Conservation (phyloP, 1,140 invertebrate genomes). For the Caenorhabditis brenneri region DNA sequence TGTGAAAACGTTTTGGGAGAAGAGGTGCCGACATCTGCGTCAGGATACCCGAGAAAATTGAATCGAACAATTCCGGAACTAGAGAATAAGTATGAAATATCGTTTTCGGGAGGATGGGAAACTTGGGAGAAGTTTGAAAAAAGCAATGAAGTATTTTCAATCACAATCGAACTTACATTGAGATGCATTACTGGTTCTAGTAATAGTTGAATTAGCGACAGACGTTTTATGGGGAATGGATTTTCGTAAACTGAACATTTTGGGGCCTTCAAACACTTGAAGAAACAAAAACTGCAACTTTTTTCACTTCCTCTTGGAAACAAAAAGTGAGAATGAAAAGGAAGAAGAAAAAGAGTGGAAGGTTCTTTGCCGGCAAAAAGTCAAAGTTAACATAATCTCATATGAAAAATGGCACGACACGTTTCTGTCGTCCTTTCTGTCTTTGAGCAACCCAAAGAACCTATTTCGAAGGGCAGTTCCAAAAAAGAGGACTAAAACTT, state of each 20-base stretch:
- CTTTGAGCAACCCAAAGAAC: conserved; percentile 17
- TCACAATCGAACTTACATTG: background rate
- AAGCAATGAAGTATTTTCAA: background rate
- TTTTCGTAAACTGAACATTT: background rate
- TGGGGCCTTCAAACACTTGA: too few relatives aligned
- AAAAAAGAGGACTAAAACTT: background rate
- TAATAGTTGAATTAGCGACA: conserved; percentile 18
- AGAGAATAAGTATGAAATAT: background rate
- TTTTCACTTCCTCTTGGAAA: background rate
- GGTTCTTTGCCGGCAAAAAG: conserved; percentile 30
- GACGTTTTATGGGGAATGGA: conserved; percentile 16
- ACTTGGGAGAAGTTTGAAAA: background rate
- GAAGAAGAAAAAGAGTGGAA: background rate
- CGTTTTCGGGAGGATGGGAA: background rate
- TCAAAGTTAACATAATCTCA: conserved; percentile 41
- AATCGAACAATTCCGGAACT: background rate
- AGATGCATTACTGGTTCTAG: background rate
- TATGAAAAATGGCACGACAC: conserved; percentile 38
- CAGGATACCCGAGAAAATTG: conserved; percentile 22
- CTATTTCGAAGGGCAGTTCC: conserved; percentile 4
- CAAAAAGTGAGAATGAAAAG: background rate
- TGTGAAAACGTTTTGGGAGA: background rate
- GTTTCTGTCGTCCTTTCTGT: conserved; percentile 19
- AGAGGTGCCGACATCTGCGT: background rate
- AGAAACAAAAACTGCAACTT: background rate